Evolutionary conservation across 1,140 invertebrate species (phyloP).

Genomic region (Pachyrhynchus sulphureomaculatus): DNA sequence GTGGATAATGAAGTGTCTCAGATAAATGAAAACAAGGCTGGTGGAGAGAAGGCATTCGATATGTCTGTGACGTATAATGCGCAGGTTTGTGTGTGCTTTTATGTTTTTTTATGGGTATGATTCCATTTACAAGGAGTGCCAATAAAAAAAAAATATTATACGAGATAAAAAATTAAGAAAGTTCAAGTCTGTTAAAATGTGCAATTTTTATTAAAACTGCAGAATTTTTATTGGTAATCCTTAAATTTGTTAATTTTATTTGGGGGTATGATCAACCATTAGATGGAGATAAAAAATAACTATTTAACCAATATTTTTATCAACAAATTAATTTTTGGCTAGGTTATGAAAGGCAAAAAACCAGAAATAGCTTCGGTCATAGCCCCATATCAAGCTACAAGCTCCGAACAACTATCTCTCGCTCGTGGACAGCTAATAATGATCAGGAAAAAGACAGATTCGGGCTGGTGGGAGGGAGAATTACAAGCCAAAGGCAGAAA

Average conservation of each 20-base stretch:
- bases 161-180: no score
- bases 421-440: conserved; percentile 93
- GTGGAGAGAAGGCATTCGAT: conserved; percentile 46
- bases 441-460: conserved; percentile 93
- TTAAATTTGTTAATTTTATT: background rate
- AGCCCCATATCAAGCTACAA: conserved; percentile 84
- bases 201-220: background rate
- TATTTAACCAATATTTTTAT: no score
- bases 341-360: conserved; percentile 61
- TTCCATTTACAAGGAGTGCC: background rate
- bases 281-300: no score
- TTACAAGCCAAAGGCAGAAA: conserved; percentile 95
- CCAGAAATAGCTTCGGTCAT: conserved; percentile 88
- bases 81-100: conserved; percentile 51
- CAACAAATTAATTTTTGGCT: no score
- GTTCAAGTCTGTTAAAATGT: background rate
- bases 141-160: no score
- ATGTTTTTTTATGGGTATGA: background rate
- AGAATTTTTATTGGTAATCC: background rate
- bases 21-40: conserved; percentile 53
- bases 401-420: conserved; percentile 85
- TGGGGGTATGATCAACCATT: background rate
- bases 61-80: conserved; percentile 54
- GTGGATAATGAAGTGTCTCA: conserved; percentile 50
- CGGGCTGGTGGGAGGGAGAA: conserved; percentile 99